A percentile compares a stretch with the other conserved stretches of the same genome.
phyloP scores from a whole-genome alignment of 2,797 vertebrate genomes.

The Amphiprion clarkii region DNA sequence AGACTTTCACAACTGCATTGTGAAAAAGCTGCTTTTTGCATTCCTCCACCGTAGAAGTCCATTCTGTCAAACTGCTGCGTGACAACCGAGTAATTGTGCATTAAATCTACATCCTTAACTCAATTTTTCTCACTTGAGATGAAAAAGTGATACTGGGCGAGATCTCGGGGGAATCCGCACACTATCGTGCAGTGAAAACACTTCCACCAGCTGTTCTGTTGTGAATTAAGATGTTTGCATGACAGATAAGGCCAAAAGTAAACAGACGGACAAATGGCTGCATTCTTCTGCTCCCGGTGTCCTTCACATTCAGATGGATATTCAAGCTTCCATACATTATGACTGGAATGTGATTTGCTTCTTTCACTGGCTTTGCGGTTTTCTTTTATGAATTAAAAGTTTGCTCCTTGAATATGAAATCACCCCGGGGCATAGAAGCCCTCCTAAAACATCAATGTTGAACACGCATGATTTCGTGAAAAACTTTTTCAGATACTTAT shows the following conservation, averaged over 20 bases:
- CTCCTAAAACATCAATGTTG: constrained; percentile 17
- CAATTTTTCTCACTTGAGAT: constrained; percentile 46
- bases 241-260: constrained; percentile 57
- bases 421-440: neutral
- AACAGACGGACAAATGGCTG: constrained; percentile 45
- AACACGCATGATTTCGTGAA: constrained; percentile 1
- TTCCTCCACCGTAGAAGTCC: constrained; percentile 35
- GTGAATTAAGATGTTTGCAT: constrained; percentile 58
- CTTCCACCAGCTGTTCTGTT: constrained; percentile 51
- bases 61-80: constrained; percentile 42
- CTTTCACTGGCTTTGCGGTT: constrained; percentile 17
- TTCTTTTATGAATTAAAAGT: constrained; percentile 10
- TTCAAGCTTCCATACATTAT: constrained; percentile 29
- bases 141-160: constrained; percentile 27
- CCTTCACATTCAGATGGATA: constrained; percentile 33
- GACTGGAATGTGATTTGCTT: constrained; percentile 18
- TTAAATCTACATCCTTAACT: constrained; percentile 51
- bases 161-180: constrained; percentile 17
- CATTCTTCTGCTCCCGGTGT: constrained; percentile 28
- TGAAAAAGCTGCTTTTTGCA: constrained; percentile 33
- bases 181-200: constrained; percentile 40
- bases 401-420: constrained; percentile 5
- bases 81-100: constrained; percentile 66
- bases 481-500: constrained; percentile 5
- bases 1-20: constrained; percentile 21